Evolutionary conservation across 2,113 vertebrate genomes (phyloP).

Genomic region (Sus scrofa): T2T-Sscrofa CM000813.6:151789501-151790000

Average conservation of each 20-base stretch:
- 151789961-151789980: not conserved
- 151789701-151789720: not conserved
- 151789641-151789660: conserved; percentile 30
- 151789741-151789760: not conserved
- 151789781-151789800: not conserved
- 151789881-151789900: not conserved
- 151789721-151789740: not conserved
- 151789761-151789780: not conserved
- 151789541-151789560: not conserved
- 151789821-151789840: not conserved
- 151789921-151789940: conserved; percentile 42
- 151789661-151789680: not conserved
- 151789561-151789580: not conserved
- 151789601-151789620: conserved; percentile 20
- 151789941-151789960: not conserved
- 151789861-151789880: not conserved
- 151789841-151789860: not conserved
- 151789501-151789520: not conserved
- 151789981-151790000: not conserved
- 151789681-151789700: not conserved
- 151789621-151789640: conserved; percentile 31
- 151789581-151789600: conserved; percentile 13
- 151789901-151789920: not conserved
- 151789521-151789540: not conserved
- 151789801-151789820: not conserved